Evolutionary conservation across 2,113 vertebrate genomes (phyloP).

Genomic region (Vicugna pacos): DNA sequence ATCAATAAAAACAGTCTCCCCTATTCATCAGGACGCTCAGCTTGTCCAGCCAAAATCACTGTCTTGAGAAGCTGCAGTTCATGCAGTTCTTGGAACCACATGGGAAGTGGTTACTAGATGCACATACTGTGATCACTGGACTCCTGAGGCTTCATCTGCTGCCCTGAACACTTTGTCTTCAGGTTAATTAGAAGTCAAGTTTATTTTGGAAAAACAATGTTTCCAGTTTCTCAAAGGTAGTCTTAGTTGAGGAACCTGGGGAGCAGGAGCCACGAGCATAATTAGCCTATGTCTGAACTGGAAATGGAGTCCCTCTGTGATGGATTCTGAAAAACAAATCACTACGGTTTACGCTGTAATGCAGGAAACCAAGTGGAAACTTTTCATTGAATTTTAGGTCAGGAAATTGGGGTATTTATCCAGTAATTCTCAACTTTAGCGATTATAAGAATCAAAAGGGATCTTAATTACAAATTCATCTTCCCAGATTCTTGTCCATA

Average conservation of each 20-base stretch:
- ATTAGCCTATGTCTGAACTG: neutral
- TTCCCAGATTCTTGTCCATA: neutral
- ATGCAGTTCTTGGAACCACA: neutral
- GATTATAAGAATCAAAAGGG: neutral
- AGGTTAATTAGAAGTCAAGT: slow-evolving; percentile 56
- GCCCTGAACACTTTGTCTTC: neutral
- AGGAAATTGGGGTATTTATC: neutral
- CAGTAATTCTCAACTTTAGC: neutral
- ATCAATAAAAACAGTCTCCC: neutral
- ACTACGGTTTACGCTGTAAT: neutral
- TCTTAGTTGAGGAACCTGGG: neutral
- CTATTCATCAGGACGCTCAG: too few relatives aligned
- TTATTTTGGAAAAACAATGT: neutral
- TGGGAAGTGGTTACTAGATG: neutral
- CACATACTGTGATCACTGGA: neutral
- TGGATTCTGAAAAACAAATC: neutral
- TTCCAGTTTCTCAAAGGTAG: slow-evolving; percentile 7
- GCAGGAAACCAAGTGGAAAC: neutral
- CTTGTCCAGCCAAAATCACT: neutral
- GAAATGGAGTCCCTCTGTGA: neutral
- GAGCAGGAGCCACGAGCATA: neutral
- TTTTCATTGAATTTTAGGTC: neutral
- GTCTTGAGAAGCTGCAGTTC: neutral
- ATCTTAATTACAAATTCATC: neutral
- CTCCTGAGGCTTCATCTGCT: neutral